These are phyloP conservation scores for Dasysyrphus albostriatus DNA, from an alignment of 2,888 invertebrate species.

Conservation along the genomic window DNA sequence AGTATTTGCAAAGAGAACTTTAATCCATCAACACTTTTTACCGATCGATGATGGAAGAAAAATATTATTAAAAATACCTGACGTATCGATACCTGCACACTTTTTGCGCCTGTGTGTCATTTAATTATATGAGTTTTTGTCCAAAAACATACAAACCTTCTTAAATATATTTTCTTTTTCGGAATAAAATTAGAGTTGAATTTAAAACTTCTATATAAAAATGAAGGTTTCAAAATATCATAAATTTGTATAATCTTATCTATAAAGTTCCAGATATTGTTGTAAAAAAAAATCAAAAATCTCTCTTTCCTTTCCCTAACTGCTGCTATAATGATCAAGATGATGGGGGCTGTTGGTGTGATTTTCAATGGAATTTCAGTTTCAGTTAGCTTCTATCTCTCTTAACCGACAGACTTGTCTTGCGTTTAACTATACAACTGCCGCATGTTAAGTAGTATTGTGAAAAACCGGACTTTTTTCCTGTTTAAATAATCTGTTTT, in stretches of 20 bases:
- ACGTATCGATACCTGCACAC: too few relatives aligned
- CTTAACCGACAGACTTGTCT: constrained; percentile 39
- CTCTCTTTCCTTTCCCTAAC: too few relatives aligned
- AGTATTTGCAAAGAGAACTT: too few relatives aligned
- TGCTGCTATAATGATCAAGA: neutral
- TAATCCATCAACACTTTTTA: too few relatives aligned
- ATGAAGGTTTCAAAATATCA: neutral
- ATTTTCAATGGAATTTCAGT: constrained; percentile 12
- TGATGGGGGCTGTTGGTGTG: neutral
- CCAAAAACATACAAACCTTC: too few relatives aligned
- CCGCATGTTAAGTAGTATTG: neutral
- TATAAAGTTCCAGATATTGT: neutral
- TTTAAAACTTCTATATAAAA: neutral
- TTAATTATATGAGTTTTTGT: neutral
- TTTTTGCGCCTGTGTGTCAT: too few relatives aligned
- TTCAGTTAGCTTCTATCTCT: constrained; percentile 34
- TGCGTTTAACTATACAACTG: neutral
- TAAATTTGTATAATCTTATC: neutral
- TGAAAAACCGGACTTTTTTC: neutral
- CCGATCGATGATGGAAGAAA: too few relatives aligned
- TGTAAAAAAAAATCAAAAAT: neutral
- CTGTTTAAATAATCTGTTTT: neutral
- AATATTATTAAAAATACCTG: too few relatives aligned
- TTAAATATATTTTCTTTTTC: neutral
- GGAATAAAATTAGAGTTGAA: neutral